Base-by-base conservation (phyloP, 2,888 invertebrate genomes). In the Girardia tigrina region DNA sequence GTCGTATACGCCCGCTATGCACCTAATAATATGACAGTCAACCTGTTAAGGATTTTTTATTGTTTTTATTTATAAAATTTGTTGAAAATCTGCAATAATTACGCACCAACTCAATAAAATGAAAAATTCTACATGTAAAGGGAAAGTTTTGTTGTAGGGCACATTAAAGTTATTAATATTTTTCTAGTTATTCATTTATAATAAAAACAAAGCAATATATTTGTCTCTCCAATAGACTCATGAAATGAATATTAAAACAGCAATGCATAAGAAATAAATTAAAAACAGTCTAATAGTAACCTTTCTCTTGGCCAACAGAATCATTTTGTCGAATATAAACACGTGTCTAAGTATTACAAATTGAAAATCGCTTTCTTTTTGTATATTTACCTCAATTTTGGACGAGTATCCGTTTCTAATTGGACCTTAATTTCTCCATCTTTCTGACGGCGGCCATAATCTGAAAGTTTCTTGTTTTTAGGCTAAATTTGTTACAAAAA, bases 301-400 rank as follows among this genome's bases (percentile, higher is more conserved):
- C 87, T 89, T 88, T 14, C 90, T 88, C 85, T 93, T 94, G 85
- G 92, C 93, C 83, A 94, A 89, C 81, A 98, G 88, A 87, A 98
- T 90, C 78, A 94, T 91, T 86, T 93, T 93, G 85, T 98, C 95
- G 85, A 98, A 98, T 77, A 98, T 90, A 86, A 98, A 98, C 28
- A 94, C 91, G 84, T 94, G 94, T 83, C 95, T 87, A 56, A 56
- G 23, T 56, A n/a, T n/a, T n/a, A n/a, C n/a, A n/a, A n/a, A n/a
- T 77, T 56, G 76, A 23, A 14, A 77, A 20, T 16, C 74, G 75
- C 23, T 75, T 26, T 73, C 29, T n/a, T 16, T 42, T 42, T 42
- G 42, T 16, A 16, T 8, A 23, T 26, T 26, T 28, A 77, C 70
- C 70, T 20, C 28, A 4, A 28, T 16, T 28, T 71, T 23, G 29